These are phyloP conservation scores for Rhinolophus ferrumequinum DNA, from an alignment of 2,113 vertebrate species.

Conservation along the genomic window DNA sequence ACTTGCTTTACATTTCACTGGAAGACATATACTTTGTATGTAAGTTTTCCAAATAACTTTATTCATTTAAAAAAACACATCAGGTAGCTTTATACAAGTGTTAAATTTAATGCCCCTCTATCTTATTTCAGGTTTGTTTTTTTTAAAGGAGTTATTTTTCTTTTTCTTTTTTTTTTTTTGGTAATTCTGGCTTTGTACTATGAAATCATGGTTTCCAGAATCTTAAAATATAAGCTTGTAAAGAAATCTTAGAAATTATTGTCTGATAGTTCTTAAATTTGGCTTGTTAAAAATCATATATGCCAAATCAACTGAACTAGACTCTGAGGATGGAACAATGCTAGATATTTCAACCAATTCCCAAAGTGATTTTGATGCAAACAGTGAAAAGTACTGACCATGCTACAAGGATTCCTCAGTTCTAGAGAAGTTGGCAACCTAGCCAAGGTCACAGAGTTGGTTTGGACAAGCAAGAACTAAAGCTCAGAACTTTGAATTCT, in stretches of 20 bases:
- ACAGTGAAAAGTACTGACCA: background rate
- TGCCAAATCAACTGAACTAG: conserved; percentile 22
- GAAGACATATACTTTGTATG: background rate
- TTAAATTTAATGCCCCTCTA: background rate
- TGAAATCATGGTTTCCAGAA: background rate
- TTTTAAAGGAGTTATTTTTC: background rate
- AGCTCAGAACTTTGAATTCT: background rate
- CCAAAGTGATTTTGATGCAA: background rate
- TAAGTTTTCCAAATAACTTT: conserved; percentile 44
- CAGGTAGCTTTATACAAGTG: background rate
- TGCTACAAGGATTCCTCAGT: background rate
- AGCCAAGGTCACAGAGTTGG: background rate
- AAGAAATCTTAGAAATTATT: conserved; percentile 27
- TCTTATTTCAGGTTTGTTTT: background rate
- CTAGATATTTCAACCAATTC: background rate
- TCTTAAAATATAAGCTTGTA: background rate
- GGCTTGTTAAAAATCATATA: conserved; percentile 21
- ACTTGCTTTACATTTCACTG: background rate
- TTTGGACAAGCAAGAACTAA: background rate
- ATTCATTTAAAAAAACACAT: background rate
- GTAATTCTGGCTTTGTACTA: background rate
- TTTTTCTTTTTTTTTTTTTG: background rate
- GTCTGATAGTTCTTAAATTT: conserved; percentile 8
- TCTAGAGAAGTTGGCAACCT: background rate
- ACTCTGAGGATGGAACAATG: background rate